Conservation (phyloP, 2,888 invertebrate genomes). For the Pachymerium ferrugineum region DNA sequence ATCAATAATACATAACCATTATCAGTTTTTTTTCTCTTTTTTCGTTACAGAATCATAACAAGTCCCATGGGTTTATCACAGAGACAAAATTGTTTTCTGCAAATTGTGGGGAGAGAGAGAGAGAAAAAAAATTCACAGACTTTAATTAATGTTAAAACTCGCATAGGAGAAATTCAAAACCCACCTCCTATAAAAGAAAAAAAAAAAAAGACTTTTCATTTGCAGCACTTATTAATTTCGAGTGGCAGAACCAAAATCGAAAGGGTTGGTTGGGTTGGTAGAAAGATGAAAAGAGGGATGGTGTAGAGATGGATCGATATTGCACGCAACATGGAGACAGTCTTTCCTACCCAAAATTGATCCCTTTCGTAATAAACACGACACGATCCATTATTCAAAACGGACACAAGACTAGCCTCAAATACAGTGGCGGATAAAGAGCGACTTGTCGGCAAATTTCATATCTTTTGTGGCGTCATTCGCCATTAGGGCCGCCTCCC, state of each 20-base stretch:
- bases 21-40: too few relatives aligned
- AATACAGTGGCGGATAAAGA: background rate
- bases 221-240: background rate
- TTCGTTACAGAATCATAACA: too few relatives aligned
- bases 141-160: background rate
- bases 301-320: background rate
- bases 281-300: too few relatives aligned
- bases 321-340: background rate
- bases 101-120: too few relatives aligned
- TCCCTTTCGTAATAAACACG: background rate
- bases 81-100: too few relatives aligned
- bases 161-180: background rate
- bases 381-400: background rate
- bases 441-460: background rate
- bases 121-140: background rate
- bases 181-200: background rate
- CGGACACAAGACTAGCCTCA: background rate
- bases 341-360: background rate
- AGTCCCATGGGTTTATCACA: too few relatives aligned
- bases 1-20: too few relatives aligned
- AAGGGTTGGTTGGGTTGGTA: background rate
- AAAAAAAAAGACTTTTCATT: background rate
- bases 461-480: too few relatives aligned
- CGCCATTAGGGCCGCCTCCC: too few relatives aligned
- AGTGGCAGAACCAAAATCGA: background rate